Evolutionary conservation across 2,113 vertebrate species (phyloP), one percentile per base, ranked within the genome.

Genomic region (Abramis brama): DNA sequence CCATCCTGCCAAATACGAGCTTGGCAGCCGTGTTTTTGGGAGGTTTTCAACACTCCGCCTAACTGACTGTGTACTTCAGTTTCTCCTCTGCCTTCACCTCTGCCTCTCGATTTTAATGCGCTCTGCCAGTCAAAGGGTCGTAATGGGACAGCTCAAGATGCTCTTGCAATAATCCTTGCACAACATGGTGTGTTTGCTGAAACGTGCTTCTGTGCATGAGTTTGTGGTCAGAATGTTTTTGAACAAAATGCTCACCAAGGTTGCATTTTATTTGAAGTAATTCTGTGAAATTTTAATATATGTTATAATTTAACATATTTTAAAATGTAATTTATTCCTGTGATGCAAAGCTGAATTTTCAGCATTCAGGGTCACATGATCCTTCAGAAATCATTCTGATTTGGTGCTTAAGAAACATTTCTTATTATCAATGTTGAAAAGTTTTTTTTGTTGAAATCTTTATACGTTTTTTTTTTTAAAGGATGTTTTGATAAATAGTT

Each of bases 1-100:
- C 84, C 62, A 79, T 87, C 25, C 85, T 89, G 89, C 89, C 91
- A 90, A 89, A 93, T 88, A 85, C 89, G 57, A 73, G 25, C 86
- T 89, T 64, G 84, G 87, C 91, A 89, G 88, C 57, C 60, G 4
- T 25, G 85, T 21, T 25, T 78, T 75, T 33, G 27, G 50, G 71
- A 86, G n/a, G 39, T 76, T 73, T 83, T 79, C 79, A 77, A 84
- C 43, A 52, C 76, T 85, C 39, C 23, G 79, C 55, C 57, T 50
- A 25, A 84, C 36, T 75, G 11, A n/a, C 47, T 36, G 30, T 43
- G 11, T 27, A 21, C 79, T 79, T 39, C 39, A 36, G 64, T 39
- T 73, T 60, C 43, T 50, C 33, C 57, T 64, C 39, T 62, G 30
- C 15, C 78, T 75, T 66, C 30, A 82, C 85, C 70, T 86, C 79